Percentiles rank a stretch among this genome's conserved stretches.
These are phyloP conservation scores for Armadillidium nasatum DNA, from an alignment of 1,140 invertebrate species.

Conservation along the genomic window DNA sequence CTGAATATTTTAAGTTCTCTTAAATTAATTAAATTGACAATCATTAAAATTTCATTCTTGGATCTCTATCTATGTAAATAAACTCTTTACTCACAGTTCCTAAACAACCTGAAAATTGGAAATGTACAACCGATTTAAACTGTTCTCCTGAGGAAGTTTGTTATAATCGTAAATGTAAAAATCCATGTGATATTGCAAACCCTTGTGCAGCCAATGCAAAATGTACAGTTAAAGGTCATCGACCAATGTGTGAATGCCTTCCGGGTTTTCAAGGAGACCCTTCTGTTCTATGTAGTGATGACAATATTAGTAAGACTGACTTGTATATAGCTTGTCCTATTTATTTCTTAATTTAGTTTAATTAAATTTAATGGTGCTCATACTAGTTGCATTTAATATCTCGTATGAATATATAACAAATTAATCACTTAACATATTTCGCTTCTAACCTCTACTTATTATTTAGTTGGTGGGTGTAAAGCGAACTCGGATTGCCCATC, in stretches of 20 bases:
- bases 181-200: constrained; percentile 47
- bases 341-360: neutral
- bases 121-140: constrained; percentile 46
- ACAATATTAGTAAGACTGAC: constrained; percentile 9
- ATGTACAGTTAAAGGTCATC: constrained; percentile 46
- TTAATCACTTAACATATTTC: neutral
- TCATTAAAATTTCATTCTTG: no score
- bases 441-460: neutral
- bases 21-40: no score
- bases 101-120: neutral
- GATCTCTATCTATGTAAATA: no score
- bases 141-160: constrained; percentile 47
- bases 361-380: neutral
- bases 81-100: constrained; percentile 23
- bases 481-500: constrained; percentile 48
- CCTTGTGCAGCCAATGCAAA: constrained; percentile 47
- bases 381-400: neutral
- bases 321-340: neutral
- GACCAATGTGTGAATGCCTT: constrained; percentile 47
- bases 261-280: constrained; percentile 58
- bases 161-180: constrained; percentile 44
- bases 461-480: constrained; percentile 59
- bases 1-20: no score
- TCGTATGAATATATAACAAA: neutral
- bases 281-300: constrained; percentile 60